phyloP scores from a whole-genome alignment of 1,140 invertebrate species.

The Caenorhabditis remanei region DNA sequence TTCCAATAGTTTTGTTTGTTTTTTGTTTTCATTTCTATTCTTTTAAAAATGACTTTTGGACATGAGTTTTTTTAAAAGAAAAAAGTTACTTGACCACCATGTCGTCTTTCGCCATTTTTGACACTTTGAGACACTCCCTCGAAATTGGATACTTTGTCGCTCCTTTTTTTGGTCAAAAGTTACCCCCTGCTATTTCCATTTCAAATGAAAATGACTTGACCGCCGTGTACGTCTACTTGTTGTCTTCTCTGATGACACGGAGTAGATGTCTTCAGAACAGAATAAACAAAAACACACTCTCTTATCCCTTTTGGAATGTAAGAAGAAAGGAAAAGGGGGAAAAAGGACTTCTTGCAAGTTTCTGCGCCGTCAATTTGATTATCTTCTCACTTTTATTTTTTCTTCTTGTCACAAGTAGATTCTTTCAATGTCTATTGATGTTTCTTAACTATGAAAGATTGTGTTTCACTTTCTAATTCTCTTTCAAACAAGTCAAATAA shows the following conservation, averaged over 20 bases:
- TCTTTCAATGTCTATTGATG: constrained; percentile 29
- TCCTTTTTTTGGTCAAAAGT: constrained; percentile 4
- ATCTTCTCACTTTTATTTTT: constrained; percentile 50
- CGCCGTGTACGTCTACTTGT: constrained; percentile 15
- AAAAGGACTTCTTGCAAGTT: constrained; percentile 14
- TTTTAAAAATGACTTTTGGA: background rate
- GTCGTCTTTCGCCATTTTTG: constrained; percentile 17
- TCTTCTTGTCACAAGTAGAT: constrained; percentile 49
- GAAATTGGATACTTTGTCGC: constrained; percentile 12
- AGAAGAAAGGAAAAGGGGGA: background rate
- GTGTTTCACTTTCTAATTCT: constrained; percentile 53
- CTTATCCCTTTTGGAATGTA: constrained; percentile 25
- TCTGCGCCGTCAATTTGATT: constrained; percentile 46
- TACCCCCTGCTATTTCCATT: constrained; percentile 45
- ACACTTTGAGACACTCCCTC: background rate
- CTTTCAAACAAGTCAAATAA: background rate
- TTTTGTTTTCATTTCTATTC: background rate
- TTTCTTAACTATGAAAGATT: background rate
- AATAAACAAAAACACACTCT: constrained; percentile 18
- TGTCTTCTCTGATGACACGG: constrained; percentile 28
- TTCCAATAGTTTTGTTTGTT: background rate
- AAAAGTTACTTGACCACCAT: background rate
- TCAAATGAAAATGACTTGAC: constrained; percentile 18
- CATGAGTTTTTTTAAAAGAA: background rate
- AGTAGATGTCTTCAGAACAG: constrained; percentile 17